Evolutionary conservation across 2,888 invertebrate species (phyloP).

Genomic region (Apodemia mormo): DNA sequence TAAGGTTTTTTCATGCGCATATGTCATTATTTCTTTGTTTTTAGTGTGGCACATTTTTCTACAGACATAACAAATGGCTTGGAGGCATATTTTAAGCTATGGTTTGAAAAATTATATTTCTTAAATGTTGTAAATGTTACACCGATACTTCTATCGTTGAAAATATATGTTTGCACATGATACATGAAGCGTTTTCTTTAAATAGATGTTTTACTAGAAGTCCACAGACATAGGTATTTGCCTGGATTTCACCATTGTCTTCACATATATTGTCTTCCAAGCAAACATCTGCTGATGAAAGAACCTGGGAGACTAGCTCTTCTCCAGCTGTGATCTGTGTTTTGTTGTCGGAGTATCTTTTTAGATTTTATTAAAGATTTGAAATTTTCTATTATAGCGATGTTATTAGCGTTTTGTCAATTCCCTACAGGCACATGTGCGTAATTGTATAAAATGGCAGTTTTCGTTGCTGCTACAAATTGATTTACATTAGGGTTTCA

Average conservation of each 20-base stretch:
- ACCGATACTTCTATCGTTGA: conserved; percentile 25
- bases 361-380: background rate
- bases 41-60: background rate
- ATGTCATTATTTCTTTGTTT: background rate
- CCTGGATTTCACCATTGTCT: conserved; percentile 6
- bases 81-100: too few relatives aligned
- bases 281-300: conserved; percentile 7
- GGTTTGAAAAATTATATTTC: background rate
- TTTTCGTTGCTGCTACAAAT: conserved; percentile 34
- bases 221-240: conserved; percentile 20
- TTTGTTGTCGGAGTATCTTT: conserved; percentile 1
- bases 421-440: conserved; percentile 24
- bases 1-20: background rate
- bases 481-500: conserved; percentile 41
- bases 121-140: conserved; percentile 22
- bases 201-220: conserved; percentile 9
- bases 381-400: background rate
- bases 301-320: background rate
- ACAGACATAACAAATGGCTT: background rate
- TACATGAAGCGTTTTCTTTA: background rate
- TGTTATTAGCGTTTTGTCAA: conserved; percentile 30
- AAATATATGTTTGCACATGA: conserved; percentile 20
- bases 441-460: conserved; percentile 28
- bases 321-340: background rate
- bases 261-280: conserved; percentile 16